These are phyloP conservation scores for Callaeas wilsoni DNA, from an alignment of 2,113 vertebrate genomes.

Conservation along the genomic window DNA sequence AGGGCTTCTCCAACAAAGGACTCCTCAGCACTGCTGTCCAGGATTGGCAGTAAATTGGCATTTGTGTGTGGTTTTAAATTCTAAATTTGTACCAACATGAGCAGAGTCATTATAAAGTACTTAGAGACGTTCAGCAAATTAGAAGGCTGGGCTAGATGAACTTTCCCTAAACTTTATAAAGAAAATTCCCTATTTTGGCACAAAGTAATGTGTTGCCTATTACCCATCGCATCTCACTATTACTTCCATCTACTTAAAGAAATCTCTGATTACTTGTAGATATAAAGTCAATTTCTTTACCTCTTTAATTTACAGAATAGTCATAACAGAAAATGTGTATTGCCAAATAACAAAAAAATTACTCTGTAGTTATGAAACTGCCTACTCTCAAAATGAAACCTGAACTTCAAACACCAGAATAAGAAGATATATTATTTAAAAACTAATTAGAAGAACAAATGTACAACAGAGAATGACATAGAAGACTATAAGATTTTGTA, in stretches of 20 bases:
- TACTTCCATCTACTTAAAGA: not conserved
- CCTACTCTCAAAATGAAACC: conserved; percentile 10
- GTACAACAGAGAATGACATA: not conserved
- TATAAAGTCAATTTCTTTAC: not conserved
- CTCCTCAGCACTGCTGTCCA: not conserved
- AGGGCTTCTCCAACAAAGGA: not conserved
- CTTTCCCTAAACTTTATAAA: not conserved
- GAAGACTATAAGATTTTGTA: not conserved
- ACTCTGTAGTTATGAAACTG: conserved; percentile 26
- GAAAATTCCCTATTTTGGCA: not conserved
- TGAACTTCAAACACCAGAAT: conserved; percentile 9
- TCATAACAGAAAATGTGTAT: not conserved
- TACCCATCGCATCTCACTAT: not conserved
- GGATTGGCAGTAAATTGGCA: not conserved
- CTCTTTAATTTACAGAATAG: not conserved
- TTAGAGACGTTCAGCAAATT: not conserved
- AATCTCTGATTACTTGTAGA: not conserved
- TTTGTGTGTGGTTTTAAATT: not conserved
- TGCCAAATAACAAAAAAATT: not conserved
- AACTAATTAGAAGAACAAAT: not conserved
- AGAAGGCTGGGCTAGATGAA: not conserved
- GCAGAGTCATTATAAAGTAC: not conserved
- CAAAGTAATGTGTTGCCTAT: not conserved
- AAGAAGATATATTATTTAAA: not conserved
- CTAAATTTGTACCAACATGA: not conserved